Evolutionary conservation across 2,797 vertebrate species (phyloP).

Genomic region (Acanthornis magna): DNA sequence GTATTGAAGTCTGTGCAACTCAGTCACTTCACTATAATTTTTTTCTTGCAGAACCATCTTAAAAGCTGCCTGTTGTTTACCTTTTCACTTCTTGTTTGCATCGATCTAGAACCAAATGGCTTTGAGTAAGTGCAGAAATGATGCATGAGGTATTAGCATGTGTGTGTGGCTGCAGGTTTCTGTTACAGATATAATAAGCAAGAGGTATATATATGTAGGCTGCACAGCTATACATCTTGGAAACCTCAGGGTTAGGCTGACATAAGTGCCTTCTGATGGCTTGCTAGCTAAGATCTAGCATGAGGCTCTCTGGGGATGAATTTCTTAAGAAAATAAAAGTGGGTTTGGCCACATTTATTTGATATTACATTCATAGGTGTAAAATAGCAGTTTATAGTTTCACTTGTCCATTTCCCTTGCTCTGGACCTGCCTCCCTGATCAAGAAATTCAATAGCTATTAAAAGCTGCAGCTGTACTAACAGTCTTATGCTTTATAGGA

Average conservation of each 20-base stretch:
- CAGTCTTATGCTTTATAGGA: constrained; percentile 47
- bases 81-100: background rate
- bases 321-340: constrained; percentile 54
- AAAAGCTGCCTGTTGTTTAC: background rate
- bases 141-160: background rate
- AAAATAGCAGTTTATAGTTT: constrained; percentile 67
- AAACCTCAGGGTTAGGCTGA: constrained; percentile 35
- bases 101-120: background rate
- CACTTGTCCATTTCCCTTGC: constrained; percentile 61
- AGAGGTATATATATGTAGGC: background rate
- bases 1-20: background rate
- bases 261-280: constrained; percentile 58
- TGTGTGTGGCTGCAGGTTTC: background rate
- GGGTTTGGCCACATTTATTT: constrained; percentile 40
- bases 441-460: constrained; percentile 63
- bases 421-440: constrained; percentile 41
- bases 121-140: background rate
- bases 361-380: constrained; percentile 65
- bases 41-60: background rate
- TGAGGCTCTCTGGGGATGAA: background rate
- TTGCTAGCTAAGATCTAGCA: constrained; percentile 28
- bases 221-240: background rate
- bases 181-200: constrained; percentile 9
- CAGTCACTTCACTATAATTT: background rate
- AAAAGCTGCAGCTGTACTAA: constrained; percentile 70